Base-by-base conservation (phyloP, 2,113 vertebrate genomes). In the Stigmatopora nigra region DNA sequence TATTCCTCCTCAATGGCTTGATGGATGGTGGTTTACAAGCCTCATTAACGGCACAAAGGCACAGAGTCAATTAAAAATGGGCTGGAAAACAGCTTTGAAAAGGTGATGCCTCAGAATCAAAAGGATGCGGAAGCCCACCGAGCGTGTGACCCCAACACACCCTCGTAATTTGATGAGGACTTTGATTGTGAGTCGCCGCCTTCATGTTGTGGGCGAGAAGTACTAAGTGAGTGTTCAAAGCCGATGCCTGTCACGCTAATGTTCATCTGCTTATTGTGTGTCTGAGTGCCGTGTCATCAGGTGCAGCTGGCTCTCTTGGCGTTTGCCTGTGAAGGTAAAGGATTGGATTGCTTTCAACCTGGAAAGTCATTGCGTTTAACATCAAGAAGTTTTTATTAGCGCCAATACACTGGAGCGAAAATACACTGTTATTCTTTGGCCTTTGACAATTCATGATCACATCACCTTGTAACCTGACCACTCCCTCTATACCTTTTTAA, bases 191-290 rank as follows among this genome's bases (percentile, higher is more conserved):
- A 70, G 65, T 78, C 72, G 75, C 83, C 84, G 71, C 76, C 78
- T 78, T 78, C 73, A 71, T 71, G 72, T 75, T 72, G 8, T 41
- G 77, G 84, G 85, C 83, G 79, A 78, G 84, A 89, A 73, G 75
- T 76, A 86, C 82, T 82, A 74, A 87, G 83, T 87, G 81, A 79
- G 84, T 83, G 82, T 84, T 87, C 81, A 85, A 85, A 85, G 83
- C 48, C 20, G 20, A 74, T 82, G 75, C n/a, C 82, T 86, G 87
- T 88, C 86, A 84, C 82, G 65, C 68, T 68, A 66, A 80, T 66
- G 76, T 73, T 80, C 61, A 71, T 83, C 77, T 83, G 67, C 82
- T 83, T 81, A 78, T 58, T 19, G 67, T 6, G 70, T 31, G 74
- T 75, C 62, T 80, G 72, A 71, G 38, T 58, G 72, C 69, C 67